Evolutionary conservation across 2,888 invertebrate genomes (phyloP).

Genomic region (Pachycephus smyrnensis): DNA sequence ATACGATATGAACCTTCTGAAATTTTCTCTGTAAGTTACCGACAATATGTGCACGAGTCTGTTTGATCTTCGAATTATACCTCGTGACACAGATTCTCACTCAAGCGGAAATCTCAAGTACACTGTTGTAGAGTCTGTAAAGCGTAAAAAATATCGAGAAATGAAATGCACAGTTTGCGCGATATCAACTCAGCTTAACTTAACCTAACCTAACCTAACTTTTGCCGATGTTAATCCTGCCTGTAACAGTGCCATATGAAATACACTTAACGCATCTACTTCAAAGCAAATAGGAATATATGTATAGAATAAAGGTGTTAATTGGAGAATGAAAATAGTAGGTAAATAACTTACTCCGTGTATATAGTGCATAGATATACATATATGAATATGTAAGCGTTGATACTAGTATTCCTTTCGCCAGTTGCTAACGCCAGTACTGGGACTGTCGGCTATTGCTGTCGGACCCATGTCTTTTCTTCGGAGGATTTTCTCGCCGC

Average conservation of each 20-base stretch:
- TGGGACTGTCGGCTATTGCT: background rate
- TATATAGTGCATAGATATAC: background rate
- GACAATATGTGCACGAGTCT: background rate
- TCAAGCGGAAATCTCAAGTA: background rate
- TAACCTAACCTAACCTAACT: background rate
- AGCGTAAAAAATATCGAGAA: background rate
- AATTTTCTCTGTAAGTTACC: background rate
- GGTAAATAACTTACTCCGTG: background rate
- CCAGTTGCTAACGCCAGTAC: background rate
- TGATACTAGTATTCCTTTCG: background rate
- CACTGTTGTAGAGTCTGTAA: background rate
- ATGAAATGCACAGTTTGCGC: background rate
- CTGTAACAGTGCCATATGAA: background rate
- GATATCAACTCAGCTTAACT: background rate
- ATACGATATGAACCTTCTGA: background rate
- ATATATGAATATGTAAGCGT: background rate
- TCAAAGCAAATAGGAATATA: background rate
- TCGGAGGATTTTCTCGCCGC: background rate
- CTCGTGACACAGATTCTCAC: background rate
- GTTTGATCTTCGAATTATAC: background rate
- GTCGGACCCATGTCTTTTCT: background rate
- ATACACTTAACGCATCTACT: background rate
- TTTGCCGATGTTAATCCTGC: background rate
- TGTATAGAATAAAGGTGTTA: background rate
- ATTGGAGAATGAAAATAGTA: background rate